phyloP scores from a whole-genome alignment of 2,888 invertebrate genomes.

The Agrochola lota region DNA sequence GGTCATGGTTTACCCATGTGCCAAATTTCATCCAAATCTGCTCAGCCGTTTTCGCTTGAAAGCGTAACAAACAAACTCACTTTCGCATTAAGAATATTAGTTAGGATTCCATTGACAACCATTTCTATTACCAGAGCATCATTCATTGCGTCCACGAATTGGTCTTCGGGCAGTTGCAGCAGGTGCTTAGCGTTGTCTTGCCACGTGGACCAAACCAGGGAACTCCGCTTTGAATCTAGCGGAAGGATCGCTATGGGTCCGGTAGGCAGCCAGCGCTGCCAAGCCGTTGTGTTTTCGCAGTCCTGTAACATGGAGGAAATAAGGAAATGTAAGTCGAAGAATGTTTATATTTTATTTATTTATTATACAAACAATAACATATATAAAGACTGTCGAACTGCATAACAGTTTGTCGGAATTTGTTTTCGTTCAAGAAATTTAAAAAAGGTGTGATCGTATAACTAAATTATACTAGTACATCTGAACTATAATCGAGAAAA shows the following conservation, averaged over 20 bases:
- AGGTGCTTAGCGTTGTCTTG: slow-evolving; percentile 94
- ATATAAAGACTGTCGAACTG: too few species aligned
- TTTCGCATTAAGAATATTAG: too few species aligned
- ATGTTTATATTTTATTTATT: neutral
- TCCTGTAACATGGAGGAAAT: slow-evolving; percentile 84
- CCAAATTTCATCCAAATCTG: too few species aligned
- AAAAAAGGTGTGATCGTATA: too few species aligned
- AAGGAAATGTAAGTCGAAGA: slow-evolving; percentile 5
- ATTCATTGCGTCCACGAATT: slow-evolving; percentile 97
- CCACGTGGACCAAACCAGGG: slow-evolving; percentile 98
- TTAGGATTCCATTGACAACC: neutral
- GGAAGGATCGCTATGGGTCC: slow-evolving; percentile 98
- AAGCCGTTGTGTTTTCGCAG: slow-evolving; percentile 95
- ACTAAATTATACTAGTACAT: too few species aligned
- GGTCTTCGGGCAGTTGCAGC: slow-evolving; percentile 92
- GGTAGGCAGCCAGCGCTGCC: slow-evolving; percentile 98
- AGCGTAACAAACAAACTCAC: too few species aligned
- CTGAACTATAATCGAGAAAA: too few species aligned
- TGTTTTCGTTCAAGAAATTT: neutral
- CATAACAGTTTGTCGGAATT: neutral
- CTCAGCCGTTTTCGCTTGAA: too few species aligned
- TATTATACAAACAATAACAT: too few species aligned
- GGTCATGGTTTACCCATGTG: too few species aligned
- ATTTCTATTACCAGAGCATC: slow-evolving; percentile 93
- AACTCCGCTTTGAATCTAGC: slow-evolving; percentile 94